Percentiles rank a stretch among this genome's conserved stretches.
Evolutionary conservation across 2,888 invertebrate genomes (phyloP).

Genomic region (Tetranychus piercei): DNA sequence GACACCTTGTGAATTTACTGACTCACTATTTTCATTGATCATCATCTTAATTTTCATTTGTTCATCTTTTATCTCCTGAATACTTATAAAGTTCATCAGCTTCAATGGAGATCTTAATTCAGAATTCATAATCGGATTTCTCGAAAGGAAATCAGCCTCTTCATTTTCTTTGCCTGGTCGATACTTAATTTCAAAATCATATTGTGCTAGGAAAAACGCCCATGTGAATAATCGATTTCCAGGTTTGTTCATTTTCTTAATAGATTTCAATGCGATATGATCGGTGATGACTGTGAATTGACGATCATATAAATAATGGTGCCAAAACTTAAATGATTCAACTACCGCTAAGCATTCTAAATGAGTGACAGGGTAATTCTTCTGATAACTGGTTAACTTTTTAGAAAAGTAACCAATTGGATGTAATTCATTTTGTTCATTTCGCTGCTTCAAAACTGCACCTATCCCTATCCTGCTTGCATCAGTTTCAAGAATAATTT

Average conservation of each 20-base stretch:
- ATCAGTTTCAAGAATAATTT: constrained; percentile 21
- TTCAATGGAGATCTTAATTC: no score
- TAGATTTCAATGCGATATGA: constrained; percentile 11
- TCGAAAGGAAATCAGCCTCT: constrained; percentile 24
- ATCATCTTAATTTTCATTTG: no score
- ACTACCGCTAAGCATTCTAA: constrained; percentile 25
- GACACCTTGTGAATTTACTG: no score
- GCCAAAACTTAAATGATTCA: constrained; percentile 24
- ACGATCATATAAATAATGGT: constrained; percentile 16
- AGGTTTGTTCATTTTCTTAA: constrained; percentile 7
- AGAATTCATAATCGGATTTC: no score
- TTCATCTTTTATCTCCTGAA: no score
- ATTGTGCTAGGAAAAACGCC: constrained; percentile 18
- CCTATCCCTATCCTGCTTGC: constrained; percentile 27
- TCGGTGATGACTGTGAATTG: constrained; percentile 18
- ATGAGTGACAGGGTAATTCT: constrained; percentile 25
- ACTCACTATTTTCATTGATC: no score
- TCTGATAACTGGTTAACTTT: constrained; percentile 25
- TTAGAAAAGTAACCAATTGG: constrained; percentile 19
- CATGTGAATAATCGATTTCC: constrained; percentile 12
- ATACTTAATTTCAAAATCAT: constrained; percentile 24
- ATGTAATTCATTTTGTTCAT: constrained; percentile 24
- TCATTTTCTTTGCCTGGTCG: constrained; percentile 21
- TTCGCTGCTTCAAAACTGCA: constrained; percentile 26
- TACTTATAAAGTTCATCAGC: no score